phyloP scores from a whole-genome alignment of 2,888 invertebrate species.

The Drosophila paramelanica region DNA sequence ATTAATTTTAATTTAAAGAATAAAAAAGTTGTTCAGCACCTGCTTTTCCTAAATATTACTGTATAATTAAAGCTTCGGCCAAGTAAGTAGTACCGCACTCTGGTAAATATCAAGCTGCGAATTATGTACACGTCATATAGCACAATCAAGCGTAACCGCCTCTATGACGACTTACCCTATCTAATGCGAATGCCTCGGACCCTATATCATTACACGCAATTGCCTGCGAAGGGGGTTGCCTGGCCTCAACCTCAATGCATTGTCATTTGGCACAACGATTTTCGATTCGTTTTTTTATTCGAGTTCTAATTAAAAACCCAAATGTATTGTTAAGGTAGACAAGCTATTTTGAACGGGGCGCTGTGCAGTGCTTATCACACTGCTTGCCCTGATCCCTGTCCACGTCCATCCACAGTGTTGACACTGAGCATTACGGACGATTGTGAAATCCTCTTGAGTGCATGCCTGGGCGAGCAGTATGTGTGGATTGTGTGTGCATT shows the following conservation, averaged over 20 bases:
- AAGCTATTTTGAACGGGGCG: slow-evolving; percentile 28
- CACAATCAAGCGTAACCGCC: slow-evolving; percentile 81
- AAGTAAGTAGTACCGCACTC: slow-evolving; percentile 22
- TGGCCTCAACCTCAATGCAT: slow-evolving; percentile 28
- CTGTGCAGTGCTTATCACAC: slow-evolving; percentile 76
- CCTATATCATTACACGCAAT: slow-evolving; percentile 77
- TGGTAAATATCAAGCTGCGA: slow-evolving; percentile 44
- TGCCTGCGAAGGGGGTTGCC: slow-evolving; percentile 62
- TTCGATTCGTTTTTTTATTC: slow-evolving; percentile 58
- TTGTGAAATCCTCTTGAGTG: slow-evolving; percentile 77
- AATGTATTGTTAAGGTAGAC: slow-evolving; percentile 70
- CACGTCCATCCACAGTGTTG: slow-evolving; percentile 59
- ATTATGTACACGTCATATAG: slow-evolving; percentile 76
- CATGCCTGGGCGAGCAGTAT: slow-evolving; percentile 64
- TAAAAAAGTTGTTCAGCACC: slow-evolving; percentile 9
- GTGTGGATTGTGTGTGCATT: slow-evolving; percentile 50
- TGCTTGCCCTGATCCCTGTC: slow-evolving; percentile 38
- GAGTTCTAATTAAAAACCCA: slow-evolving; percentile 76
- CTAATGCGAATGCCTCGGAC: slow-evolving; percentile 29
- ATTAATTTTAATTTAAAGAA: too few species aligned
- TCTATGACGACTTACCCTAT: slow-evolving; percentile 52
- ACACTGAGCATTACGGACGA: slow-evolving; percentile 73
- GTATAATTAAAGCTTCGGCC: slow-evolving; percentile 45
- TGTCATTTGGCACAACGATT: slow-evolving; percentile 56
- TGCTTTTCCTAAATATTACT: slow-evolving; percentile 19